These are phyloP conservation scores for Tupaia tana DNA, from an alignment of 2,113 vertebrate species.

Conservation along the genomic window DNA sequence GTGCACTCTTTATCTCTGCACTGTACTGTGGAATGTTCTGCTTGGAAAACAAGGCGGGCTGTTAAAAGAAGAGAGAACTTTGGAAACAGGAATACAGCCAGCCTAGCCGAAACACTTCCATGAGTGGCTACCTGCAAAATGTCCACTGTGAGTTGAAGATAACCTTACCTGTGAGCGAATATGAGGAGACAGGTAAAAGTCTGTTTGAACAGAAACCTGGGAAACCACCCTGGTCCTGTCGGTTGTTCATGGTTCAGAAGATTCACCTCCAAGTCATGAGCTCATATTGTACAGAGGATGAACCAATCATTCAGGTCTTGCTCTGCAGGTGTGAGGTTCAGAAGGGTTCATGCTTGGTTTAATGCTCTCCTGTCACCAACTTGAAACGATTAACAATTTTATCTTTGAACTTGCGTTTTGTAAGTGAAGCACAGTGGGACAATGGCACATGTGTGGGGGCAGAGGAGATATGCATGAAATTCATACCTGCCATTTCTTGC, in stretches of 20 bases:
- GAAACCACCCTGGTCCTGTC: neutral
- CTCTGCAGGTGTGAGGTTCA: neutral
- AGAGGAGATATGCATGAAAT: neutral
- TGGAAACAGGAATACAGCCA: neutral
- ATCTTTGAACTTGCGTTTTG: slow-evolving; percentile 1
- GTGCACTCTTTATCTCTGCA: neutral
- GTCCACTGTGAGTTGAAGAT: neutral
- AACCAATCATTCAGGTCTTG: neutral
- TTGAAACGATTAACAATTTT: slow-evolving; percentile 26
- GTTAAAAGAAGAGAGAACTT: slow-evolving; percentile 19
- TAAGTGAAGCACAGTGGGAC: neutral
- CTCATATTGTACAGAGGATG: neutral
- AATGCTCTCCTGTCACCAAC: neutral
- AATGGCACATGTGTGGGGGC: fast-evolving
- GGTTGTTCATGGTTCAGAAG: neutral
- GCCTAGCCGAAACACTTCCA: neutral
- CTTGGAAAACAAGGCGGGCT: slow-evolving; percentile 52
- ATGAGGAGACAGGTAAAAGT: neutral
- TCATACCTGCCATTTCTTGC: neutral
- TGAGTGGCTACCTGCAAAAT: neutral
- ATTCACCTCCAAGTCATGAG: neutral
- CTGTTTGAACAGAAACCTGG: neutral
- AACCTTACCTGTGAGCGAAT: neutral
- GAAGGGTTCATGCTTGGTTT: neutral
- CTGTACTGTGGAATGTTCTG: slow-evolving; percentile 39